Percentiles rank a stretch among this genome's conserved stretches.
Evolutionary conservation across 2,888 invertebrate species (phyloP).

Genomic region (Branchipolynoe longqiensis): DNA sequence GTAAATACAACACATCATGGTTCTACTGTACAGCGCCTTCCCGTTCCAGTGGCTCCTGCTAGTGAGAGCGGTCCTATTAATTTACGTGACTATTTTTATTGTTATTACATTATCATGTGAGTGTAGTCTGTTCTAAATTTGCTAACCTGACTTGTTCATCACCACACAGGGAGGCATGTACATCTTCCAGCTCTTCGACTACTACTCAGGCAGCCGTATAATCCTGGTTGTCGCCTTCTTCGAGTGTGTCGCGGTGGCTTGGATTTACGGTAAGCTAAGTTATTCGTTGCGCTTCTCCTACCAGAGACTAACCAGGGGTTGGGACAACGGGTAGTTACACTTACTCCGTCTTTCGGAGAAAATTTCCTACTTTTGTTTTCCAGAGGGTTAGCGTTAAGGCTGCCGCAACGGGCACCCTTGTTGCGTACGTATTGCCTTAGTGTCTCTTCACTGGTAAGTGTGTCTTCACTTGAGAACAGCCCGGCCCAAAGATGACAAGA

Average conservation of each 20-base stretch:
- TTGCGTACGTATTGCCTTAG: constrained; percentile 44
- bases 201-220: constrained; percentile 86
- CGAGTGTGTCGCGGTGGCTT: constrained; percentile 90
- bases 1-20: no score
- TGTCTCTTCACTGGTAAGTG: constrained; percentile 13
- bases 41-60: no score
- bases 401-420: constrained; percentile 15
- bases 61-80: no score
- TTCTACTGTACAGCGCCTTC: no score
- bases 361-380: constrained; percentile 33
- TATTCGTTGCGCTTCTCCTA: background rate
- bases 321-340: background rate
- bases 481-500: no score
- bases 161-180: constrained; percentile 85
- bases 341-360: constrained; percentile 50
- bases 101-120: no score
- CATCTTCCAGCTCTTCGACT: constrained; percentile 86
- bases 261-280: constrained; percentile 87
- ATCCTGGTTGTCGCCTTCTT: constrained; percentile 85
- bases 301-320: constrained; percentile 43
- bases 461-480: background rate
- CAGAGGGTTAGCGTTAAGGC: constrained; percentile 31
- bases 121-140: no score
- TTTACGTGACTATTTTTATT: no score
- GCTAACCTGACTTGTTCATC: no score